phyloP scores from a whole-genome alignment of 2,797 vertebrate genomes.

The Ctenochaetus hawaiiensis region DNA sequence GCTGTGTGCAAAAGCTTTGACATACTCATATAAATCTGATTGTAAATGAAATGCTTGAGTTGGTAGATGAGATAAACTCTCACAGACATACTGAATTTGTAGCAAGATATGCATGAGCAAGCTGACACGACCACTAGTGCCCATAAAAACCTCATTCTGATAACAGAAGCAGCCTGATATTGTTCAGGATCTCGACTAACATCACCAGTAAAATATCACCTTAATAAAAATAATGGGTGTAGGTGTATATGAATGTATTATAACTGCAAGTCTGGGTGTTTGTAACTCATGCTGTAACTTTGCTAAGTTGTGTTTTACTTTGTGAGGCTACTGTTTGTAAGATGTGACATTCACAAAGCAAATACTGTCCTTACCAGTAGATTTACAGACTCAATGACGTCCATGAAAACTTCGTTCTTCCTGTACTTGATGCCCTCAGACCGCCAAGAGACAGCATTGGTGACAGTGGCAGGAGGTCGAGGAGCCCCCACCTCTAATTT shows the following conservation, averaged over 20 bases:
- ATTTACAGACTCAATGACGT: conserved; percentile 90
- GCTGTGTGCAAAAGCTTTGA: neutral
- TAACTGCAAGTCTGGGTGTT: neutral
- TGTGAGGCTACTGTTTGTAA: neutral
- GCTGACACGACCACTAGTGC: neutral
- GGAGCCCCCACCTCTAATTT: conserved; percentile 88
- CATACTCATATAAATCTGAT: neutral
- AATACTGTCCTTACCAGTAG: conserved; percentile 81
- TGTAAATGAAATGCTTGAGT: neutral
- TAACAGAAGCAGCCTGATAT: neutral
- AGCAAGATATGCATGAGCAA: neutral
- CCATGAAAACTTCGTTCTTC: conserved; percentile 91
- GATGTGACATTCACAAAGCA: neutral
- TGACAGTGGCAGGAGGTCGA: conserved; percentile 88
- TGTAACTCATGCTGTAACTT: neutral
- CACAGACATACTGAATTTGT: neutral
- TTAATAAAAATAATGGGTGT: neutral
- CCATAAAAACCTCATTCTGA: neutral
- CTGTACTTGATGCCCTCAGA: conserved; percentile 90
- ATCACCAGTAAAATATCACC: neutral
- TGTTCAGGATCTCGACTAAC: neutral
- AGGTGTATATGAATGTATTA: neutral
- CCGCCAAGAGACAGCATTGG: conserved; percentile 89
- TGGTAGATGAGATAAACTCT: neutral
- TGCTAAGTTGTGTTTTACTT: neutral